Base-by-base conservation (phyloP, 1,140 invertebrate genomes). In the Episyrphus balteatus region DNA sequence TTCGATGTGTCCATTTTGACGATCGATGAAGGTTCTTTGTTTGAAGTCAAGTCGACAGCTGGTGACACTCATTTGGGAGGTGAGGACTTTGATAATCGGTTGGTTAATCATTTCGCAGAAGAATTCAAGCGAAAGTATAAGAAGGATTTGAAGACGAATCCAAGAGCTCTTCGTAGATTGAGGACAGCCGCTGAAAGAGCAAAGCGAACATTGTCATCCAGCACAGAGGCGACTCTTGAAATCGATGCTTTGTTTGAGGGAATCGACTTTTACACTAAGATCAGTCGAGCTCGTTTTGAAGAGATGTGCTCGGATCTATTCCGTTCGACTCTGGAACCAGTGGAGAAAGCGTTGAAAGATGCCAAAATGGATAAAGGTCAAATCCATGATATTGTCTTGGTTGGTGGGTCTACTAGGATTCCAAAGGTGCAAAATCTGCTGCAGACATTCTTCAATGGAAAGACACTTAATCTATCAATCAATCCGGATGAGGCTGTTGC, bases 81-180 rank as follows among this genome's bases (percentile, higher is more conserved):
- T 0, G 79, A 82, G 66, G 80, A 82, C 74, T 87, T 74, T 47
- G 77, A 91, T 59, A 82, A 82, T 56, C 65, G 87, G 38, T 75
- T 93, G 73, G 84, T 92, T 0, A 81, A 83, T 50, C 81, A 89
- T 68, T 75, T 82, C 44, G 72, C 71, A 43, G 54, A 75, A 50
- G 85, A 89, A 66, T 88, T 90, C 69, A 82, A 88, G 65, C 67
- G 82, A 3, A 90, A 89, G 62, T 78, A 80, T 63, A 85, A 86
- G 56, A 86, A 84, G 57, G 84, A 88, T 66, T 66, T 88, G 30
- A 71, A 70, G 44, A 66, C 66, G 1, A 89, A 87, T 68, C 76
- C 80, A 36, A 74, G 85, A 57, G 81, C 87, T 31, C 54, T 90
- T 10, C 72, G 86, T 51, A 72, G 86, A 50, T 70, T 90, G 47